Percentiles rank a stretch among this genome's conserved stretches.
These are phyloP conservation scores for Helostoma temminkii DNA, from an alignment of 2,797 vertebrate genomes.

Conservation along the genomic window DNA sequence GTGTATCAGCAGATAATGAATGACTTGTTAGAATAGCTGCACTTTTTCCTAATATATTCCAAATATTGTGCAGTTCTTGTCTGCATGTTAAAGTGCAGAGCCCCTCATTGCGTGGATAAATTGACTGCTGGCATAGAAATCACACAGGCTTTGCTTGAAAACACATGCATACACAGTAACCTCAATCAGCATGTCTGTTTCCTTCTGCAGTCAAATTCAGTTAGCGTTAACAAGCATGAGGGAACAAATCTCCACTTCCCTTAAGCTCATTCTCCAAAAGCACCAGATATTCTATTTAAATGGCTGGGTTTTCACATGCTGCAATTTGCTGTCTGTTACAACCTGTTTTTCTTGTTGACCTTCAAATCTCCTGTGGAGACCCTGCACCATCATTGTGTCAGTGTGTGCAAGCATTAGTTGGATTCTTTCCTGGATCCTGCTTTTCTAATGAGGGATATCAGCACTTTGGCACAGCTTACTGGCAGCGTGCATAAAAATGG, in stretches of 20 bases:
- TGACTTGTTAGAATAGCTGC: slow-evolving; percentile 60
- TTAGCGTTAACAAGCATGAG: slow-evolving; percentile 72
- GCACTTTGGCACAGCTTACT: slow-evolving; percentile 81
- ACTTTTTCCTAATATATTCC: slow-evolving; percentile 51
- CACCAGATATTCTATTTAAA: slow-evolving; percentile 56
- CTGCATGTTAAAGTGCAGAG: slow-evolving; percentile 15
- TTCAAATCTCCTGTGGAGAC: slow-evolving; percentile 74
- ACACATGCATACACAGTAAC: slow-evolving; percentile 58
- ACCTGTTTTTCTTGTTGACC: slow-evolving; percentile 76
- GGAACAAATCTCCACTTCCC: slow-evolving; percentile 49
- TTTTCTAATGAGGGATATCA: slow-evolving; percentile 84
- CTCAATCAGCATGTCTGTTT: slow-evolving; percentile 65
- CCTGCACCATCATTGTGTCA: slow-evolving; percentile 65
- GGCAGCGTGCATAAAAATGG: slow-evolving; percentile 77
- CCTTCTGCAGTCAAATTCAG: slow-evolving; percentile 62
- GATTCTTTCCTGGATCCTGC: slow-evolving; percentile 81
- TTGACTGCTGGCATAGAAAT: slow-evolving; percentile 57
- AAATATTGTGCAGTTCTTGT: slow-evolving; percentile 47
- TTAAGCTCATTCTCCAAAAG: slow-evolving; percentile 46
- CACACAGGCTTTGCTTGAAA: slow-evolving; percentile 61
- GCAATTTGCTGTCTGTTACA: slow-evolving; percentile 61
- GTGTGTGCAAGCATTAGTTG: slow-evolving; percentile 74
- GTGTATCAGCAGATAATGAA: slow-evolving; percentile 64
- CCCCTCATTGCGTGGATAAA: slow-evolving; percentile 32
- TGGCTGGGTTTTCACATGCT: slow-evolving; percentile 41